phyloP scores from a whole-genome alignment of 2,113 vertebrate genomes.

The Phrynocephalus versicolor region DNA sequence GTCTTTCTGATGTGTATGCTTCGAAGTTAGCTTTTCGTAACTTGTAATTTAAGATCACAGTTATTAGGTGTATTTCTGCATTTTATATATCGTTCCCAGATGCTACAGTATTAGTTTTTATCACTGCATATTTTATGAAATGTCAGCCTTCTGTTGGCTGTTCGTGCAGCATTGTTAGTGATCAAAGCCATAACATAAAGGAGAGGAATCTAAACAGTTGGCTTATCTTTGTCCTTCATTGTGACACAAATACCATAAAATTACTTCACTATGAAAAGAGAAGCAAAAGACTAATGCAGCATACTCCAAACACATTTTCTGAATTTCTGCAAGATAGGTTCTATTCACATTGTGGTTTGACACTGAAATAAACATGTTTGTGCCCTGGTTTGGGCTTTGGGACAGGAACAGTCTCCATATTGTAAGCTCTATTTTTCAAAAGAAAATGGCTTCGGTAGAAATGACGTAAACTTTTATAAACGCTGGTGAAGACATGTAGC shows the following conservation, averaged over 20 bases:
- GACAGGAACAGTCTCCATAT: neutral
- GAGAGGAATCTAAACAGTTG: conserved; percentile 82
- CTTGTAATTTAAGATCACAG: conserved; percentile 85
- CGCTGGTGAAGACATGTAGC: neutral
- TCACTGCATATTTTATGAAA: conserved; percentile 91
- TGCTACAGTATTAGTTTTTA: conserved; percentile 89
- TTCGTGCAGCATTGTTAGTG: conserved; percentile 85
- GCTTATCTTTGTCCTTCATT: conserved; percentile 82
- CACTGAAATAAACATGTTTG: conserved; percentile 38
- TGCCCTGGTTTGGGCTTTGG: neutral
- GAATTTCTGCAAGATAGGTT: conserved; percentile 50
- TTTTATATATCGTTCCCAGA: conserved; percentile 87
- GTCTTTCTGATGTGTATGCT: conserved; percentile 69
- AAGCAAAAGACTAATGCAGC: conserved; percentile 54
- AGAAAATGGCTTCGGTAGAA: neutral
- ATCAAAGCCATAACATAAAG: conserved; percentile 87
- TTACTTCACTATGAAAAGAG: conserved; percentile 70
- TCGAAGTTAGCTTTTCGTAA: conserved; percentile 82
- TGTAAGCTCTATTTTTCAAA: conserved; percentile 8
- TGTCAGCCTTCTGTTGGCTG: conserved; percentile 89
- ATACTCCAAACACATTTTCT: conserved; percentile 55
- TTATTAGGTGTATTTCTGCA: conserved; percentile 88
- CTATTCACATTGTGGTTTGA: conserved; percentile 38
- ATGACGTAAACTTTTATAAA: neutral
- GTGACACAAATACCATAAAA: conserved; percentile 78